Percentiles rank a stretch among this genome's conserved stretches.
Conservation (phyloP, 1,140 invertebrate species). For the Leptinotarsa undecemlineata region DNA sequence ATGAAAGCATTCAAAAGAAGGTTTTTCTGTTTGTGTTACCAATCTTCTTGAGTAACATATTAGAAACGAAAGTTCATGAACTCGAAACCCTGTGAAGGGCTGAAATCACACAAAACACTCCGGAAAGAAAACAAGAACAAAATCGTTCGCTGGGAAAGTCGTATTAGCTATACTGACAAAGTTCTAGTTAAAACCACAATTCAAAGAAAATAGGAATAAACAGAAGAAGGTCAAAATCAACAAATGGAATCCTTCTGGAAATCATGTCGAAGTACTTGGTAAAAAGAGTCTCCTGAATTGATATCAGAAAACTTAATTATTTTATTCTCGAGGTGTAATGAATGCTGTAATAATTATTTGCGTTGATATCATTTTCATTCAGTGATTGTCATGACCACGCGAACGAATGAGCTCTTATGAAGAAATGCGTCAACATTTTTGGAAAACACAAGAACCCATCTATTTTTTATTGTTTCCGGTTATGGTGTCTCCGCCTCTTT, state of each 20-base stretch:
- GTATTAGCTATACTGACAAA: slow-evolving; percentile 2
- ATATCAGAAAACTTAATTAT: too few species aligned
- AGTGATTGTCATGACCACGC: too few species aligned
- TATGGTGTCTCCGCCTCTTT: too few species aligned
- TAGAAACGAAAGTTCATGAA: not conserved
- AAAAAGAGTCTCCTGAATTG: too few species aligned
- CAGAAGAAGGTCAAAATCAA: not conserved
- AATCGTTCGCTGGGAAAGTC: not conserved
- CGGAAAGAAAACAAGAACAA: not conserved
- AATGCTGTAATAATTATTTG: too few species aligned
- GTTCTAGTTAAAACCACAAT: not conserved
- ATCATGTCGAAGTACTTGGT: not conserved
- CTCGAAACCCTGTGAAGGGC: not conserved
- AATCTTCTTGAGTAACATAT: not conserved
- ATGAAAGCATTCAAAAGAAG: not conserved
- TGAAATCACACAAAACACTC: slow-evolving; percentile 8
- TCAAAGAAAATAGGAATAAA: not conserved
- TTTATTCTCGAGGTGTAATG: too few species aligned
- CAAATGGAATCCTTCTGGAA: not conserved
- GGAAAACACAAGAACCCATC: too few species aligned
- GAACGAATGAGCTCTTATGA: too few species aligned
- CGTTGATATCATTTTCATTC: too few species aligned
- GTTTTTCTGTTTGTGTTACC: not conserved
- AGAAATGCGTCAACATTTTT: too few species aligned
- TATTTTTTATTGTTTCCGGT: too few species aligned